Evolutionary conservation across 2,888 invertebrate genomes (phyloP).

Genomic region (Trissolcus japonicus): DNA sequence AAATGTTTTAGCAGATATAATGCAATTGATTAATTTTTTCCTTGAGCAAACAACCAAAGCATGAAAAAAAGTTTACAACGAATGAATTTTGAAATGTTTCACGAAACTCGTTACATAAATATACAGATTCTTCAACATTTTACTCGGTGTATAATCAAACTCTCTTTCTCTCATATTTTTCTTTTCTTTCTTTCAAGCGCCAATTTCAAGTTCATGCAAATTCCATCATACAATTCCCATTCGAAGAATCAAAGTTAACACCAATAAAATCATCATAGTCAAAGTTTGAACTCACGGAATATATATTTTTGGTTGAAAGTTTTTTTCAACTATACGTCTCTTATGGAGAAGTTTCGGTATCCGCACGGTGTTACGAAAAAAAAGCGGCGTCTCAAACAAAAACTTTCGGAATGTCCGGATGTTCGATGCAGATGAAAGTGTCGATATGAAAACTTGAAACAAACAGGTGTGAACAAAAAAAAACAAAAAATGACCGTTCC

Average conservation of each 20-base stretch:
- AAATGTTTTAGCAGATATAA: no score
- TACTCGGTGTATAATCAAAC: no score
- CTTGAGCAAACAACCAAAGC: no score
- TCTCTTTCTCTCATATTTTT: no score
- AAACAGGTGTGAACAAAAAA: constrained; percentile 23
- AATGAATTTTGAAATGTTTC: no score
- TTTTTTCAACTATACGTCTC: constrained; percentile 8
- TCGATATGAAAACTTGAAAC: constrained; percentile 21
- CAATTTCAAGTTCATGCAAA: neutral
- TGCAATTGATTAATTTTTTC: no score
- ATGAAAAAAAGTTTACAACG: no score
- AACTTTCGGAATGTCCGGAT: constrained; percentile 18
- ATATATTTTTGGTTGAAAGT: constrained; percentile 11
- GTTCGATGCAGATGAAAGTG: constrained; percentile 17
- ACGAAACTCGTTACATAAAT: no score
- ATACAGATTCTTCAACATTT: no score
- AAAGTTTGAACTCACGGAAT: constrained; percentile 14
- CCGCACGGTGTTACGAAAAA: constrained; percentile 17
- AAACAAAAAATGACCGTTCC: constrained; percentile 19
- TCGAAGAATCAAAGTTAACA: constrained; percentile 18
- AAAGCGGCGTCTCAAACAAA: constrained; percentile 7
- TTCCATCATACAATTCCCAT: constrained; percentile 4
- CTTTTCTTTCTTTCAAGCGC: neutral
- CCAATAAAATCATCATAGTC: constrained; percentile 19
- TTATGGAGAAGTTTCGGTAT: constrained; percentile 3